Percentiles rank a stretch among this genome's conserved stretches.
Evolutionary conservation across 2,888 invertebrate genomes (phyloP).

Genomic region (Tineola bisselliella): DNA sequence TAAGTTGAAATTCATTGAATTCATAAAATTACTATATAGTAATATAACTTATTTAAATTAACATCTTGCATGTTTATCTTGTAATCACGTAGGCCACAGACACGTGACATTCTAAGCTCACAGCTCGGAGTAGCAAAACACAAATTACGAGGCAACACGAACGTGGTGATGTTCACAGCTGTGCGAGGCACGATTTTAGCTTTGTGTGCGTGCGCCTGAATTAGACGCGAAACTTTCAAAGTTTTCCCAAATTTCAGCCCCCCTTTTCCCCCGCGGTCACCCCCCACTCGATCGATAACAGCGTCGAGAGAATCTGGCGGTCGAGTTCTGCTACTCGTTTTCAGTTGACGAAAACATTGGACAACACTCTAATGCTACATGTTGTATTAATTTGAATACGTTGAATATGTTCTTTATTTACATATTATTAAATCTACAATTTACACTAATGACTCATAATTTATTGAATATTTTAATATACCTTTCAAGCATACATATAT

Average conservation of each 20-base stretch:
- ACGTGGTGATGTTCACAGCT: conserved; percentile 35
- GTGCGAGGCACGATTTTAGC: conserved; percentile 29
- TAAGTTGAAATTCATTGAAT: too few relatives aligned
- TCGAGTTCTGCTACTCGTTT: neutral
- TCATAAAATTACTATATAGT: neutral
- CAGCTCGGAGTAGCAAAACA: conserved; percentile 49
- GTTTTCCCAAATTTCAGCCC: conserved; percentile 68
- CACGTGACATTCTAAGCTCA: conserved; percentile 57
- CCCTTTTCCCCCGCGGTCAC: conserved; percentile 25
- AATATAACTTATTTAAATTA: neutral
- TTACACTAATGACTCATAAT: too few relatives aligned
- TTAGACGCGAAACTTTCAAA: conserved; percentile 69
- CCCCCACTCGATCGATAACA: conserved; percentile 54
- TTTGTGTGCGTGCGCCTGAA: conserved; percentile 67
- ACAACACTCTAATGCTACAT: conserved; percentile 37
- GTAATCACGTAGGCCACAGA: conserved; percentile 40
- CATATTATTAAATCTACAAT: too few relatives aligned
- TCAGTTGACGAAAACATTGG: conserved; percentile 46
- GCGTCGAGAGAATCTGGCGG: conserved; percentile 18
- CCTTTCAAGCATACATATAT: too few relatives aligned
- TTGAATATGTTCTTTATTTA: too few relatives aligned
- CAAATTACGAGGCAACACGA: conserved; percentile 43
- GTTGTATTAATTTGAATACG: neutral
- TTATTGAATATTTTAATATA: conserved; percentile 20
- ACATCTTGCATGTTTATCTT: neutral